Evolutionary conservation across 2,888 invertebrate genomes (phyloP).

Genomic region (Dascillus cervinus): DNA sequence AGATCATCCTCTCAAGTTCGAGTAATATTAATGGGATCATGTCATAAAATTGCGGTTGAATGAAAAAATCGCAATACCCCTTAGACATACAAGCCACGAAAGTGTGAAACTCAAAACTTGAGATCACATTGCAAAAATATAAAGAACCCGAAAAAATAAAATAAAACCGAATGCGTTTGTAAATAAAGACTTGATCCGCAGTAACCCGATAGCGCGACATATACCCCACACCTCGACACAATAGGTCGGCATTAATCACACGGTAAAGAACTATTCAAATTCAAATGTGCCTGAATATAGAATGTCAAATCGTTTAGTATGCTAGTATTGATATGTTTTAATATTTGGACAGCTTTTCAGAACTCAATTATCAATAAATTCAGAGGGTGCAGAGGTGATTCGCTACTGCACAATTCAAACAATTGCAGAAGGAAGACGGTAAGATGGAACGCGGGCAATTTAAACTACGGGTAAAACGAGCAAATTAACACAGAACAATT

Average conservation of each 20-base stretch:
- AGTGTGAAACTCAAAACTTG: conserved; percentile 8
- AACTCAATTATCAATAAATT: conserved; percentile 28
- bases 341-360: conserved; percentile 30
- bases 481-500: conserved; percentile 26
- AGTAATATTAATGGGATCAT: no score
- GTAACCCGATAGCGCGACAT: conserved; percentile 28
- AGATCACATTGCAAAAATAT: conserved; percentile 7
- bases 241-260: conserved; percentile 27
- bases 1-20: no score
- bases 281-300: conserved; percentile 21
- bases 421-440: no score
- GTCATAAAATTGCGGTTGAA: no score
- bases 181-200: conserved; percentile 21
- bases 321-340: conserved; percentile 28
- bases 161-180: conserved; percentile 13
- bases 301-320: conserved; percentile 25
- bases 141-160: conserved; percentile 12
- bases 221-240: conserved; percentile 28
- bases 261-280: conserved; percentile 21
- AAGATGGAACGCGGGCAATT: no score
- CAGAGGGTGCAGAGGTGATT: conserved; percentile 10
- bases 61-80: no score
- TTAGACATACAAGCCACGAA: background rate
- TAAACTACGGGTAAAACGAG: conserved; percentile 24
- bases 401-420: conserved; percentile 4